Evolutionary conservation across 2,888 invertebrate genomes (phyloP).

Genomic region (Sycophila texana): DNA sequence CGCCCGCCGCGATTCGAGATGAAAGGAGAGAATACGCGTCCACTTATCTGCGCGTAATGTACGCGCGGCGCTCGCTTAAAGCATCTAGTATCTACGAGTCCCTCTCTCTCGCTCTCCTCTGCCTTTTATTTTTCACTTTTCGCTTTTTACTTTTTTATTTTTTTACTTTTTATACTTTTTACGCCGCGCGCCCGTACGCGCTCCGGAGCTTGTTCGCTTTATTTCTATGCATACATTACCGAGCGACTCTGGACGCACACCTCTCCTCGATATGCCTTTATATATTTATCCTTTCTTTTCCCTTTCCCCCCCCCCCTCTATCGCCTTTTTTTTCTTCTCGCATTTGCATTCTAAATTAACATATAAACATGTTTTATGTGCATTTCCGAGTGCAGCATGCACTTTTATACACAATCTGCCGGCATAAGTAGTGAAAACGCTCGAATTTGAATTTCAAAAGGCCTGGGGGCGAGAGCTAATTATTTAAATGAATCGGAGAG

Average conservation of each 20-base stretch:
- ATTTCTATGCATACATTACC: constrained; percentile 33
- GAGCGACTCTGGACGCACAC: constrained; percentile 11
- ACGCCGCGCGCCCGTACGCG: neutral
- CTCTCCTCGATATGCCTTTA: neutral
- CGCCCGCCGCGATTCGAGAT: constrained; percentile 5
- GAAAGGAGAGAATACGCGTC: constrained; percentile 32
- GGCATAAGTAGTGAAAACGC: constrained; percentile 35
- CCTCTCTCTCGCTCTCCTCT: neutral
- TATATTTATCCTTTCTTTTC: constrained; percentile 25
- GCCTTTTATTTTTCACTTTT: no score
- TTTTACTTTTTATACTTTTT: neutral
- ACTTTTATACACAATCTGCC: constrained; percentile 14
- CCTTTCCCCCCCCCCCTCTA: neutral
- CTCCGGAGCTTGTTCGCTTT: constrained; percentile 24
- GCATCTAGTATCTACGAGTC: constrained; percentile 29
- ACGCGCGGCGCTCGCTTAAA: constrained; percentile 27
- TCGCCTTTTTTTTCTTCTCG: neutral
- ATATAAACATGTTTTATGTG: constrained; percentile 39
- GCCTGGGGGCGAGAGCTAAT: constrained; percentile 1
- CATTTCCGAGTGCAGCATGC: constrained; percentile 36
- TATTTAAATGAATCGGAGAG: neutral
- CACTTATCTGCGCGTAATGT: constrained; percentile 38
- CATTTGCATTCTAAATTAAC: constrained; percentile 34
- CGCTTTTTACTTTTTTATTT: no score
- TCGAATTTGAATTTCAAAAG: constrained; percentile 41